Evolutionary conservation across 1,140 invertebrate genomes (phyloP).

Genomic region (Eciton burchellii): DNA sequence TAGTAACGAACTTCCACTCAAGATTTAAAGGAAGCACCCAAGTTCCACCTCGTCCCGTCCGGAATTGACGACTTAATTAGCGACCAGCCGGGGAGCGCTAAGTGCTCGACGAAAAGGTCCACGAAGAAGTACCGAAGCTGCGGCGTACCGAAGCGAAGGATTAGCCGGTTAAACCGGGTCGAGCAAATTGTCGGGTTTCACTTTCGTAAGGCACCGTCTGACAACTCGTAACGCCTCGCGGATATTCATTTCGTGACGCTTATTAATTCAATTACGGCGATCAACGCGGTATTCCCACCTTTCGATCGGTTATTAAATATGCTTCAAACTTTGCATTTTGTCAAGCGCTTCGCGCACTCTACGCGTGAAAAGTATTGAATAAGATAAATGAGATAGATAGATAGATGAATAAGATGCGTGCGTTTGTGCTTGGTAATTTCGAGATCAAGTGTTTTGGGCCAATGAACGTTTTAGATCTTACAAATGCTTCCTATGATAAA

Average conservation of each 20-base stretch:
- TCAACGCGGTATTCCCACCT: conserved; percentile 17
- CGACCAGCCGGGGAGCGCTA: conserved; percentile 48
- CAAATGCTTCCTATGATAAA: too few relatives aligned
- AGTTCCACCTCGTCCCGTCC: conserved; percentile 49
- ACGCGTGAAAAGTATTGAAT: conserved; percentile 22
- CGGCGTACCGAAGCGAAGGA: conserved; percentile 44
- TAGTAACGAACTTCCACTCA: conserved; percentile 69
- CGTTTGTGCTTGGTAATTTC: too few relatives aligned
- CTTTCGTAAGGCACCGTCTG: conserved; percentile 48
- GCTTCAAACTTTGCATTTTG: conserved; percentile 3
- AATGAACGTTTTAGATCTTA: too few relatives aligned
- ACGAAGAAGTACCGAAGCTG: conserved; percentile 51
- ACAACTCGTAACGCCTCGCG: conserved; percentile 51
- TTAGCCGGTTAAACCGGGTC: conserved; percentile 61
- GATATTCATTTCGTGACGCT: conserved; percentile 48
- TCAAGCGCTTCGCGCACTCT: neutral
- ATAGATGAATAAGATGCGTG: too few relatives aligned
- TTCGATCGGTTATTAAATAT: conserved; percentile 45
- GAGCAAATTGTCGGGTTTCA: conserved; percentile 59
- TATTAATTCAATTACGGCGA: conserved; percentile 55
- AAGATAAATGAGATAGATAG: neutral
- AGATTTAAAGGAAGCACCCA: conserved; percentile 70
- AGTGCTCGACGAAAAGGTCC: conserved; percentile 57
- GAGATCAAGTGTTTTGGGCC: too few relatives aligned
- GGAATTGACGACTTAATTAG: conserved; percentile 78